Evolutionary conservation across 2,113 vertebrate genomes (phyloP), one percentile per base, ranked within the genome.

Genomic region (Speoplatyrhinus poulsoni): DNA sequence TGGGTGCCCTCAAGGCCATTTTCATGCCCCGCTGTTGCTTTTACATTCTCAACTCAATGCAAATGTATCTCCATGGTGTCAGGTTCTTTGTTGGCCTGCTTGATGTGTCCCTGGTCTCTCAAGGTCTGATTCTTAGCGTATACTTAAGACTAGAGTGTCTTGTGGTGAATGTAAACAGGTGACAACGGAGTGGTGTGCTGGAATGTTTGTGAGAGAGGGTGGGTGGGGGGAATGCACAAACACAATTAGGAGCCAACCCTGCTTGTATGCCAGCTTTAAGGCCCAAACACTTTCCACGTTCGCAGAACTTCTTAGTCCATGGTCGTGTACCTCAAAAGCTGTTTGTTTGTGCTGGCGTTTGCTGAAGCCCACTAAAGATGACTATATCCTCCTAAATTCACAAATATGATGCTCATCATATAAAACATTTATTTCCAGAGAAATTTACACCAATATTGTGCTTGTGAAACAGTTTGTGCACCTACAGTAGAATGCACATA

Each of bases 61-160:
- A 90, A 91, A 92, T 90, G 87, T 85, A 67, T 85, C 87, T 88
- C 76, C 73, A 17, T 79, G 87, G 87, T 90, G 89, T 91, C 83
- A 55, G 75, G 68, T 85, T 86, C 76, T 87, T 87, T 89, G 86
- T 89, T 91, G 90, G 89, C 86, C 86, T 88, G 84, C 78, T 89
- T 87, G 85, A 90, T 87, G 85, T 91, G 82, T 73, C 90, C 77
- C 72, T 82, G 85, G 82, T 85, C 84, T 7, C 83, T 87, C 80
- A 87, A 84, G 76, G 83, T 84, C 84, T 76, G 75, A 83, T 87
- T 85, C 85, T 91, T 89, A 85, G 78, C 73, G 65, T 83, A 88
- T 87, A 91, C 91, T 93, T 86, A 78, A 91, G 72, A 90, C 70
- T 79, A 62, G 69, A 88, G 82, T 75, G 84, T 86, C 80, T 87